Evolutionary conservation across 2,797 vertebrate genomes (phyloP).

Genomic region (Carcharodon carcharias): DNA sequence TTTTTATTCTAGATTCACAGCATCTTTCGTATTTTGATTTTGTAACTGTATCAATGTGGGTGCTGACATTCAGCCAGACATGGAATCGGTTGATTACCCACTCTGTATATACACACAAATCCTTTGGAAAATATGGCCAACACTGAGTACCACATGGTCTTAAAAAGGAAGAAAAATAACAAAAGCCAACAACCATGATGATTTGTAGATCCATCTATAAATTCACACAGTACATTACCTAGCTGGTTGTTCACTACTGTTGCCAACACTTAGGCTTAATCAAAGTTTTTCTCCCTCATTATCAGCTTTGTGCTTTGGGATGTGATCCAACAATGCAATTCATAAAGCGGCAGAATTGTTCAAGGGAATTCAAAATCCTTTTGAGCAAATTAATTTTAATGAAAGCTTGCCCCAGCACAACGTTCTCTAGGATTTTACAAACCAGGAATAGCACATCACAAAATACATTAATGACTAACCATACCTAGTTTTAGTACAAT

Average conservation of each 20-base stretch:
- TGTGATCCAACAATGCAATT: background rate
- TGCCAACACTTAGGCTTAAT: background rate
- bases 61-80: background rate
- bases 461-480: background rate
- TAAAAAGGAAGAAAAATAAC: constrained; percentile 1
- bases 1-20: background rate
- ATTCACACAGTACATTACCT: background rate
- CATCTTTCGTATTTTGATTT: background rate
- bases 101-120: background rate
- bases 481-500: background rate
- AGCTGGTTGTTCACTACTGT: too few species aligned
- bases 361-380: constrained; percentile 21
- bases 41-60: background rate
- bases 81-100: background rate
- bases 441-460: background rate
- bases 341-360: background rate
- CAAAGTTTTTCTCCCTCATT: background rate
- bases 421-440: background rate
- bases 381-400: constrained; percentile 4
- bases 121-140: background rate
- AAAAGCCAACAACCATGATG: background rate
- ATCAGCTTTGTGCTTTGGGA: constrained; percentile 2
- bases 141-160: background rate
- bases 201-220: background rate
- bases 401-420: background rate